These are phyloP conservation scores for Acanthoscelides obtectus DNA, from an alignment of 2,888 invertebrate genomes.

Conservation along the genomic window DNA sequence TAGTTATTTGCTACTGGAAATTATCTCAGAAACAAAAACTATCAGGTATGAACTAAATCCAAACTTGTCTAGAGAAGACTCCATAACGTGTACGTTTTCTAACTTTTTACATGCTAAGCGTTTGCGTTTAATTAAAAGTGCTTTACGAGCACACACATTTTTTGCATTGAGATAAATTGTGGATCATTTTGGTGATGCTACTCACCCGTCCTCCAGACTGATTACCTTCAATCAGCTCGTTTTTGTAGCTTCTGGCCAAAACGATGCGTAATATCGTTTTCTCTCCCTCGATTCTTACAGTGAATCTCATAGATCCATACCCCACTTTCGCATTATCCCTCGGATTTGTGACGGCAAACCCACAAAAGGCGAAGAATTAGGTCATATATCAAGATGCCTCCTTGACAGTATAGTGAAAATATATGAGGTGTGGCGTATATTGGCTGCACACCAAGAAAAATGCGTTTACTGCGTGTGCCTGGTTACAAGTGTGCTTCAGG, in stretches of 20 bases:
- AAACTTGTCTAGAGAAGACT: no score
- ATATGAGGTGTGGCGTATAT: background rate
- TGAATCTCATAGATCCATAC: background rate
- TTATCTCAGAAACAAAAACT: no score
- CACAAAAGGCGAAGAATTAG: background rate
- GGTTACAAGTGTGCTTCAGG: background rate
- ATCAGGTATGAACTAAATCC: no score
- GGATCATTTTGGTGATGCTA: no score
- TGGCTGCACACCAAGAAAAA: background rate
- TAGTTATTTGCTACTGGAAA: no score
- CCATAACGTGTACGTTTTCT: no score
- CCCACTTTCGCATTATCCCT: background rate
- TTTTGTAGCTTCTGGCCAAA: background rate
- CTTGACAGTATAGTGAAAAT: background rate
- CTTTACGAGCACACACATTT: no score
- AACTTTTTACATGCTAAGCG: no score
- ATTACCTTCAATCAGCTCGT: no score
- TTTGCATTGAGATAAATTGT: no score
- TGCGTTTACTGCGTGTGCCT: background rate
- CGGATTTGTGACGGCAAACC: background rate
- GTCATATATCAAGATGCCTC: background rate
- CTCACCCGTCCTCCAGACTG: no score
- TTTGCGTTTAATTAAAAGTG: no score
- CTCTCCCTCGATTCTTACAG: background rate
- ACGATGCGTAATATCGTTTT: background rate